Evolutionary conservation across 1,140 invertebrate genomes (phyloP), one percentile per base, ranked within the genome.

Genomic region (Caenorhabditis remanei): DNA sequence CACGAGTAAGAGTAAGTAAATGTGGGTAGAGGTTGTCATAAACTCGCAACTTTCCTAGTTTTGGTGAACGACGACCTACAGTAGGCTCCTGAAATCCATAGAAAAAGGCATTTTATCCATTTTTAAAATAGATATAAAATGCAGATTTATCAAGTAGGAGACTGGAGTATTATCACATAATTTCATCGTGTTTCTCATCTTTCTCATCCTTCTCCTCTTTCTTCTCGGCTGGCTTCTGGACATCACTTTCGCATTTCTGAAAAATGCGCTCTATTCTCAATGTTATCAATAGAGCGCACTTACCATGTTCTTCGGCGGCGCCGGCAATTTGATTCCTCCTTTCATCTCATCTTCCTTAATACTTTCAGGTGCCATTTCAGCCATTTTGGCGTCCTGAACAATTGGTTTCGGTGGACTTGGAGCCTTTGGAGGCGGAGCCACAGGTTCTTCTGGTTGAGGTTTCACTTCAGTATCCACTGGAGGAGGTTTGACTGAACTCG

Each of bases 311-410:
- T 48, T 48, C 7, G 46, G 46, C n/a, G 71, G 46, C n/a, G 7
- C 9, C 40, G 71, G 71, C n/a, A 79, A 24, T 41, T 79, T 48
- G n/a, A 79, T 79, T 13, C 71, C 71, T 6, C 21, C 46, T 50
- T 79, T 79, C 71, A 79, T 79, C 24, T 79, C 71, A 11, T 79
- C 71, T 50, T 50, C 71, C 24, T 79, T 48, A 13, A 19, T n/a
- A 79, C 43, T 50, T 50, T 79, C 71, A 79, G 71, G 71, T 14
- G 53, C 8, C 40, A 79, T 41, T 79, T 79, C 71, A 79, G 71
- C 71, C 4, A 50, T n/a, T 50, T 50, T 79, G 7, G 46, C 53
- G 40, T 79, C 71, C 46, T 79, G 7, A 11, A 71, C 41, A n/a
- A 46, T n/a, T 4, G 65, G 65, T 48, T 71, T 71, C 65, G 65